These are phyloP conservation scores for Eospalax fontanierii DNA, from an alignment of 2,797 vertebrate species.

Conservation along the genomic window DNA sequence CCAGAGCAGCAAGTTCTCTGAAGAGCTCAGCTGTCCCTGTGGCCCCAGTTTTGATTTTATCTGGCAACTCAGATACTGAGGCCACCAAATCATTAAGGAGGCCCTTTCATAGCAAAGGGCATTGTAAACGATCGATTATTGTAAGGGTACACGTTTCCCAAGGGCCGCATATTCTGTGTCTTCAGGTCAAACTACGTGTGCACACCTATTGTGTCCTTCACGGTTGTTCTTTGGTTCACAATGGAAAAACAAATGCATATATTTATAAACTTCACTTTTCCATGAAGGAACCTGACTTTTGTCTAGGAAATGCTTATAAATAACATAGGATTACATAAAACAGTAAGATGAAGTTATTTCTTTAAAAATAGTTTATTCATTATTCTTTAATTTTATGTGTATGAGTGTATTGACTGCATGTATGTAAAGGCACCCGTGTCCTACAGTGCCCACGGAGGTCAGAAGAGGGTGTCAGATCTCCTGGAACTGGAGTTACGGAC, in stretches of 20 bases:
- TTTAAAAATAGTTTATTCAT: too few relatives aligned
- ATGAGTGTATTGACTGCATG: too few relatives aligned
- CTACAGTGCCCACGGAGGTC: too few relatives aligned
- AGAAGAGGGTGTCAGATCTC: too few relatives aligned
- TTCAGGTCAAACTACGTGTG: not conserved
- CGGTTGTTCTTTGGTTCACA: not conserved
- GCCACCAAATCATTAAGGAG: not conserved
- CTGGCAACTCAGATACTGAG: not conserved
- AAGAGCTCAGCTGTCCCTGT: too few relatives aligned
- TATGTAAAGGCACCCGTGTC: too few relatives aligned
- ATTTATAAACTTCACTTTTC: not conserved
- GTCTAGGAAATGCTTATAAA: constrained; percentile 15
- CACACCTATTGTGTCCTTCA: not conserved
- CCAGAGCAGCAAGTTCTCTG: too few relatives aligned
- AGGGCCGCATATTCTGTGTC: not conserved
- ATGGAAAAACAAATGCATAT: constrained; percentile 20
- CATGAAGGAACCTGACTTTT: not conserved
- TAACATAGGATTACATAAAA: not conserved
- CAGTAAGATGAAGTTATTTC: not conserved
- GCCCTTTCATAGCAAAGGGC: not conserved
- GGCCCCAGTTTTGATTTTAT: constrained; percentile 27
- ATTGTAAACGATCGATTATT: not conserved
- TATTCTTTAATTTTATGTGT: too few relatives aligned
- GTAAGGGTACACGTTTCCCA: not conserved
- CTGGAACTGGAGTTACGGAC: too few relatives aligned